phyloP scores from a whole-genome alignment of 2,888 invertebrate genomes.

The Trichogramma dendrolimi region DNA sequence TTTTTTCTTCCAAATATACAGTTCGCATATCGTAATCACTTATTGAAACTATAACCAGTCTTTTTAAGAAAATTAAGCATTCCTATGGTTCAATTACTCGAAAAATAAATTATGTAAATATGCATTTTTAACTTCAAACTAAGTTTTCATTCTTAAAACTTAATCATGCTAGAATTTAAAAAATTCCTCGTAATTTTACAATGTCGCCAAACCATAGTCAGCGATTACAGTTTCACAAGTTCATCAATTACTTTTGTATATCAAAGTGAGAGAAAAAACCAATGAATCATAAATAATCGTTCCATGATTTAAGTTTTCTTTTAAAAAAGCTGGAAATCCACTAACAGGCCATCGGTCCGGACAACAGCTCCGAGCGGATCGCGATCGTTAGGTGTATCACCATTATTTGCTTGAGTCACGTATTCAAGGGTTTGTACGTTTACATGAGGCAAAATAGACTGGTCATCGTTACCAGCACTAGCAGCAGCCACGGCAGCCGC shows the following conservation, averaged over 20 bases:
- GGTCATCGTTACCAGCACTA: slow-evolving; percentile 41
- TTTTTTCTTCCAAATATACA: no score
- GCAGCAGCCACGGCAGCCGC: not conserved
- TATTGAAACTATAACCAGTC: slow-evolving; percentile 19
- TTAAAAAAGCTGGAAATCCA: slow-evolving; percentile 40
- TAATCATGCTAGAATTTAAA: slow-evolving; percentile 15
- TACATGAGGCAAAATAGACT: slow-evolving; percentile 47
- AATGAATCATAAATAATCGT: slow-evolving; percentile 6
- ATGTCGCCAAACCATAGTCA: slow-evolving; percentile 37
- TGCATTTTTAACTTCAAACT: slow-evolving; percentile 8
- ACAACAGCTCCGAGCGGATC: slow-evolving; percentile 52
- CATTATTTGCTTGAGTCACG: slow-evolving; percentile 29
- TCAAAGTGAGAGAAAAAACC: slow-evolving; percentile 29
- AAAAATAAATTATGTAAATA: slow-evolving; percentile 12
- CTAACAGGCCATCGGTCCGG: slow-evolving; percentile 52
- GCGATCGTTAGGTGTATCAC: slow-evolving; percentile 37
- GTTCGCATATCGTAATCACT: no score
- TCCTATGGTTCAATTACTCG: slow-evolving; percentile 12
- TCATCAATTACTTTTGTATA: slow-evolving; percentile 28
- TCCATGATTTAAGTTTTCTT: slow-evolving; percentile 1
- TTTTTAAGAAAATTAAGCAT: slow-evolving; percentile 20
- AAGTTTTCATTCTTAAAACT: slow-evolving; percentile 1
- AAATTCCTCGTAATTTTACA: slow-evolving; percentile 8
- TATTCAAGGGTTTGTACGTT: slow-evolving; percentile 45
- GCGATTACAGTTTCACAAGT: slow-evolving; percentile 40